Evolutionary conservation across 2,797 vertebrate genomes (phyloP).

Genomic region (Champsocephalus gunnari): DNA sequence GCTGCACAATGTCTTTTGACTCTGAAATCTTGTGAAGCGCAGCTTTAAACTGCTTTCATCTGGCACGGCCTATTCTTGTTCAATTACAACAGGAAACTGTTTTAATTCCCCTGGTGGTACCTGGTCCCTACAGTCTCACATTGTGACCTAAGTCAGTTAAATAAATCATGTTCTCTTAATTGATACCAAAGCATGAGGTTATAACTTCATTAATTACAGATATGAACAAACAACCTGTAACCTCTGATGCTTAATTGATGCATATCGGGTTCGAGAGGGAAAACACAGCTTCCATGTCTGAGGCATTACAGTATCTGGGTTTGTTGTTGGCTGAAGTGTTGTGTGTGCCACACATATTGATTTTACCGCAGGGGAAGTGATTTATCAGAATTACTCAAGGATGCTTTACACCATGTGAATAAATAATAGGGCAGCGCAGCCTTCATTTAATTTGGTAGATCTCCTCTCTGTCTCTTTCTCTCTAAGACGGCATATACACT

Average conservation of each 20-base stretch:
- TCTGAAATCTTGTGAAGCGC: slow-evolving; percentile 16
- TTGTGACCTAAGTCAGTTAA: slow-evolving; percentile 35
- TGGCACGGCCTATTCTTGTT: slow-evolving; percentile 34
- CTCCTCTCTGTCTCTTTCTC: slow-evolving; percentile 15
- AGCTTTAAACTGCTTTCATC: slow-evolving; percentile 35
- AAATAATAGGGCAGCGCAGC: slow-evolving; percentile 56
- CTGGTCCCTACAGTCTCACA: slow-evolving; percentile 16
- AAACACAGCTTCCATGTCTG: slow-evolving; percentile 49
- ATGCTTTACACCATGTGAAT: slow-evolving; percentile 66
- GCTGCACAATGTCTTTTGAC: slow-evolving; percentile 15
- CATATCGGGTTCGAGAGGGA: slow-evolving; percentile 23
- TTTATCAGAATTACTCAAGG: slow-evolving; percentile 71
- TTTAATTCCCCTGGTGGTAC: slow-evolving; percentile 39
- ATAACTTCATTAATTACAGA: slow-evolving; percentile 56
- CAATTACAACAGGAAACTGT: slow-evolving; percentile 28
- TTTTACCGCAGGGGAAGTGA: slow-evolving; percentile 72
- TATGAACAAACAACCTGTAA: slow-evolving; percentile 61
- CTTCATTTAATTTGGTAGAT: slow-evolving; percentile 57
- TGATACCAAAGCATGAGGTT: slow-evolving; percentile 33
- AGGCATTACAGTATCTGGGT: slow-evolving; percentile 44
- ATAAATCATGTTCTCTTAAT: slow-evolving; percentile 39
- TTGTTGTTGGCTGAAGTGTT: slow-evolving; percentile 62
- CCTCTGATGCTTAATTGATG: slow-evolving; percentile 58
- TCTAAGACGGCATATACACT: slow-evolving; percentile 39
- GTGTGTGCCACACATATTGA: slow-evolving; percentile 66